Evolutionary conservation across 2,113 vertebrate genomes (phyloP).

Genomic region (Rhodinocichla rosea): DNA sequence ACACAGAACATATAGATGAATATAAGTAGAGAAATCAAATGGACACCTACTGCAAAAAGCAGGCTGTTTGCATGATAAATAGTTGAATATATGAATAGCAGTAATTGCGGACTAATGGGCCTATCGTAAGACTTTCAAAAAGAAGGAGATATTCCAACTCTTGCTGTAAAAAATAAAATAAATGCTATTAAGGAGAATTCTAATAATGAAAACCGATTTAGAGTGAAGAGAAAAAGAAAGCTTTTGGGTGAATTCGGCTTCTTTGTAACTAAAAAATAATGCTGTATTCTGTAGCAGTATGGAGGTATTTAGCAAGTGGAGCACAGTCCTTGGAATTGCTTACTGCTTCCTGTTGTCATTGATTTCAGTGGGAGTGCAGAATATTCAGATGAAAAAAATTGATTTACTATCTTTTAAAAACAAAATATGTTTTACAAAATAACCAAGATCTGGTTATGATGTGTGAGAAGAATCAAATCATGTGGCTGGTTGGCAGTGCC

Average conservation of each 20-base stretch:
- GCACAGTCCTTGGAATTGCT: background rate
- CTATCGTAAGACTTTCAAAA: constrained; percentile 12
- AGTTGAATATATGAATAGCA: constrained; percentile 36
- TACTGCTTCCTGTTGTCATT: background rate
- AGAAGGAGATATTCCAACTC: background rate
- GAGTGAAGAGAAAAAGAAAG: background rate
- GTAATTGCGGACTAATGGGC: background rate
- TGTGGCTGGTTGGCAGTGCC: background rate
- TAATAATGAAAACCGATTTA: background rate
- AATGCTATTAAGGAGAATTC: background rate
- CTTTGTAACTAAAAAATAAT: background rate
- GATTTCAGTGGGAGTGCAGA: background rate
- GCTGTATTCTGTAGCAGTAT: background rate
- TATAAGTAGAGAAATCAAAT: background rate
- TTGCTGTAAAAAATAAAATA: background rate
- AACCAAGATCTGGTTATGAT: background rate
- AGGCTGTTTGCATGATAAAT: constrained; percentile 44
- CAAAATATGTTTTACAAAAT: background rate
- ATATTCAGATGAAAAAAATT: background rate
- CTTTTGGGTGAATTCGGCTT: background rate
- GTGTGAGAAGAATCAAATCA: background rate
- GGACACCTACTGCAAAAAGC: background rate
- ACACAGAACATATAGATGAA: constrained; percentile 3
- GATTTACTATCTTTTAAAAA: background rate
- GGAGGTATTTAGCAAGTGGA: background rate